A percentile compares a stretch with the other conserved stretches of the same genome.
Conservation (phyloP, 2,797 vertebrate genomes). For the Apodemus agrarius region DNA sequence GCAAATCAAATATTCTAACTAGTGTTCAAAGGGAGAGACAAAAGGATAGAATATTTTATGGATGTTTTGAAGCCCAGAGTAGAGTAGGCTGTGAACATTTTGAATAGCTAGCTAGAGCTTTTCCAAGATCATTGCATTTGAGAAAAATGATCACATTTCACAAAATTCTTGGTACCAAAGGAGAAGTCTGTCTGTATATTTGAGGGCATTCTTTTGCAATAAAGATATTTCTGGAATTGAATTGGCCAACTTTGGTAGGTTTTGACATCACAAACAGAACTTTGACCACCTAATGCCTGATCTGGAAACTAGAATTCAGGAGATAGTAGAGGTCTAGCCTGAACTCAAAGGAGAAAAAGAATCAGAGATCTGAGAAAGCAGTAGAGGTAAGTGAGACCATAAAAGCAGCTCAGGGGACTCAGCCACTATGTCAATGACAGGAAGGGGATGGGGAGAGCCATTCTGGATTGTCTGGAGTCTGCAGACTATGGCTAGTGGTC, state of each 20-base stretch:
- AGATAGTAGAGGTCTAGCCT: neutral
- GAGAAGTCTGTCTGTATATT: neutral
- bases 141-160: neutral
- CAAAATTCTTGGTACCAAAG: neutral
- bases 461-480: neutral
- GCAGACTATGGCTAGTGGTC: neutral
- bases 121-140: neutral
- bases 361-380: neutral
- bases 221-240: neutral
- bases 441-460: neutral
- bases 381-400: neutral
- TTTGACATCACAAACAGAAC: neutral
- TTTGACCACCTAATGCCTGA: neutral
- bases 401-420: neutral
- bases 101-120: neutral
- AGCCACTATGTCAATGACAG: neutral
- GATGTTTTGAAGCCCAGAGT: neutral
- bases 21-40: neutral
- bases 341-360: neutral
- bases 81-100: neutral
- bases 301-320: neutral
- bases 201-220: neutral
- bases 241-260: neutral
- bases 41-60: neutral
- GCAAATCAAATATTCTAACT: neutral